These are phyloP conservation scores for Heteromormyrus szaboi DNA, from an alignment of 2,797 vertebrate genomes.

Conservation along the genomic window DNA sequence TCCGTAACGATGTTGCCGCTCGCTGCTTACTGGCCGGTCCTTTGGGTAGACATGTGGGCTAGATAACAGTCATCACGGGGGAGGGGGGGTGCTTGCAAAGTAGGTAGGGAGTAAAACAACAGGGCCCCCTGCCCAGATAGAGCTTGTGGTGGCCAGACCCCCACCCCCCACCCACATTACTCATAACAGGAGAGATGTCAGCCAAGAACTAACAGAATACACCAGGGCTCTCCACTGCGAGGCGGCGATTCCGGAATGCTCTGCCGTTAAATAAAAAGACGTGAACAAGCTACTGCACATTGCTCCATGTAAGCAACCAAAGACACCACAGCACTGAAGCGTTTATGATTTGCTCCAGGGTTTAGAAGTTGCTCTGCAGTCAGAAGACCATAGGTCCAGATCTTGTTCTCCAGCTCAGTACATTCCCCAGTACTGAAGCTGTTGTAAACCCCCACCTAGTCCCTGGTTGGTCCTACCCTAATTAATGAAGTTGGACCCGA, in stretches of 20 bases:
- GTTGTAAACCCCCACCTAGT: not conserved
- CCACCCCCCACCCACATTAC: not conserved
- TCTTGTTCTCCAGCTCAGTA: not conserved
- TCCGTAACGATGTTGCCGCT: not conserved
- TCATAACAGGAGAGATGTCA: not conserved
- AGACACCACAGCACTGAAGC: not conserved
- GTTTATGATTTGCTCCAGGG: not conserved
- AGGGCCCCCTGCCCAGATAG: not conserved
- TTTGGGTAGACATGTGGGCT: not conserved
- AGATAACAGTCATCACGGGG: not conserved
- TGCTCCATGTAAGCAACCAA: not conserved
- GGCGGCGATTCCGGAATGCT: not conserved
- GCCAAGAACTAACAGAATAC: not conserved
- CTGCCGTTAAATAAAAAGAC: not conserved
- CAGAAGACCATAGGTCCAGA: not conserved
- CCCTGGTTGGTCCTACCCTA: not conserved
- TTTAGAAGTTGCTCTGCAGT: not conserved
- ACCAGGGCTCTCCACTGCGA: not conserved
- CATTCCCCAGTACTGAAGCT: not conserved
- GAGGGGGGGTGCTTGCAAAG: not conserved
- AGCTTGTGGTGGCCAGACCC: not conserved
- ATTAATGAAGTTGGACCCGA: not conserved
- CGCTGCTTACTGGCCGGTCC: not conserved
- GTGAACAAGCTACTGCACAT: not conserved
- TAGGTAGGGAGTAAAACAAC: not conserved